Conservation (phyloP, 2,888 invertebrate species). For the Catotricha subobsoleta region DNA sequence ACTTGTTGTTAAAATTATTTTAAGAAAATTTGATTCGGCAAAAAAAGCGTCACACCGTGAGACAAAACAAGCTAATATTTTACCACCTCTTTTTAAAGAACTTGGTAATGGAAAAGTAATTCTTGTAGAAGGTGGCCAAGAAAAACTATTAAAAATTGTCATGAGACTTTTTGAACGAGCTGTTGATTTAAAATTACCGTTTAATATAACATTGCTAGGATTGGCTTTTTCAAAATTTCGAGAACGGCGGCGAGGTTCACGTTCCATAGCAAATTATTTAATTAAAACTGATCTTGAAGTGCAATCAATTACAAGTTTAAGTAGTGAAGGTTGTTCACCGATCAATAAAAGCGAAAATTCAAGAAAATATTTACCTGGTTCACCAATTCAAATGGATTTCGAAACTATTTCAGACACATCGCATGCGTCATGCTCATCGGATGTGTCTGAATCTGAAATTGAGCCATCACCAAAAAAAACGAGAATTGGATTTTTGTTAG, state of each 20-base stretch:
- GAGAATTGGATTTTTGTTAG: conserved; percentile 31
- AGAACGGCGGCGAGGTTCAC: conserved; percentile 46
- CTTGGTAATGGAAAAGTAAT: conserved; percentile 30
- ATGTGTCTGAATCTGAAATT: conserved; percentile 46
- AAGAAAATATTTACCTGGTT: neutral
- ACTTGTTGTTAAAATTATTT: conserved; percentile 51
- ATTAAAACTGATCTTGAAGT: conserved; percentile 56
- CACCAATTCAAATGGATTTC: conserved; percentile 9
- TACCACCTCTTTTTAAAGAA: conserved; percentile 42
- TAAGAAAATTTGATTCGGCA: conserved; percentile 50
- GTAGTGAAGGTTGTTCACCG: conserved; percentile 31
- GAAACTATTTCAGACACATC: conserved; percentile 9
- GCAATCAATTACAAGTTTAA: conserved; percentile 52
- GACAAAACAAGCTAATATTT: conserved; percentile 55
- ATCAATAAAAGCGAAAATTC: neutral
- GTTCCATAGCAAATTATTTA: conserved; percentile 56
- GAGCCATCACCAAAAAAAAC: conserved; percentile 62
- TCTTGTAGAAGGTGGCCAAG: conserved; percentile 35
- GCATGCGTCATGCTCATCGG: conserved; percentile 20
- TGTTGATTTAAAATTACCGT: conserved; percentile 52
- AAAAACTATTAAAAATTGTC: conserved; percentile 47
- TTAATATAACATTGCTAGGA: conserved; percentile 64
- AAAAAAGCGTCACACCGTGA: conserved; percentile 52
- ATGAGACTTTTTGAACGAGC: conserved; percentile 60
- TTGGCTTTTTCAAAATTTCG: conserved; percentile 66